Evolutionary conservation across 2,113 vertebrate species (phyloP).

Genomic region (Galbula dea): DNA sequence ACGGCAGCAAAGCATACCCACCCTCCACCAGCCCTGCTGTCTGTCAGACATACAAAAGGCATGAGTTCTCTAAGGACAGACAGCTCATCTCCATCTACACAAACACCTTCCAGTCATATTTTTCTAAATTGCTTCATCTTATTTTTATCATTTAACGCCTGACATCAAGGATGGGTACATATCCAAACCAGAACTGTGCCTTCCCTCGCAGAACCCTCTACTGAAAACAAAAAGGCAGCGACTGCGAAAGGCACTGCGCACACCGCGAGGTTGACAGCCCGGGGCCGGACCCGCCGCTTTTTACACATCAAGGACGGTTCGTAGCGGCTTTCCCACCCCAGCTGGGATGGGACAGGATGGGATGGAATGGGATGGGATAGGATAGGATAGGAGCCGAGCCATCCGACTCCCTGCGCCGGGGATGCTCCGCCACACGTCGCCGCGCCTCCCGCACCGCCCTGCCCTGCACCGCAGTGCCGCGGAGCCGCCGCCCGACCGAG

Average conservation of each 20-base stretch:
- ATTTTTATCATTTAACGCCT: background rate
- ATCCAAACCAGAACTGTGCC: rapidly evolving
- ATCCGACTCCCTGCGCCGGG: background rate
- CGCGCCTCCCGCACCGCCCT: background rate
- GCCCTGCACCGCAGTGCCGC: background rate
- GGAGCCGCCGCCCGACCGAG: background rate
- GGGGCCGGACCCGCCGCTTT: background rate
- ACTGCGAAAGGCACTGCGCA: background rate
- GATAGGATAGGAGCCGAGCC: background rate
- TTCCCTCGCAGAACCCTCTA: background rate
- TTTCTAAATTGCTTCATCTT: rapidly evolving
- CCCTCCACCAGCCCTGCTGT: background rate
- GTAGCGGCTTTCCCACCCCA: background rate
- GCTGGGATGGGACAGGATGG: background rate
- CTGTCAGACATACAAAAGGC: background rate
- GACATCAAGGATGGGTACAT: background rate
- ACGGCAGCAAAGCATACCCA: background rate
- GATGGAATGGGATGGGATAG: background rate
- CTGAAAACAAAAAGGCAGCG: background rate
- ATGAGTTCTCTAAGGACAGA: background rate
- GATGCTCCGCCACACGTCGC: background rate
- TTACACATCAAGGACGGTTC: background rate
- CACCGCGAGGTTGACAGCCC: background rate
- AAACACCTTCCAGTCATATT: background rate
- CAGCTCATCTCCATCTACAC: background rate